Evolutionary conservation across 2,888 invertebrate species (phyloP), one percentile per base, ranked within the genome.

Genomic region (Xanthorhoe designata): DNA sequence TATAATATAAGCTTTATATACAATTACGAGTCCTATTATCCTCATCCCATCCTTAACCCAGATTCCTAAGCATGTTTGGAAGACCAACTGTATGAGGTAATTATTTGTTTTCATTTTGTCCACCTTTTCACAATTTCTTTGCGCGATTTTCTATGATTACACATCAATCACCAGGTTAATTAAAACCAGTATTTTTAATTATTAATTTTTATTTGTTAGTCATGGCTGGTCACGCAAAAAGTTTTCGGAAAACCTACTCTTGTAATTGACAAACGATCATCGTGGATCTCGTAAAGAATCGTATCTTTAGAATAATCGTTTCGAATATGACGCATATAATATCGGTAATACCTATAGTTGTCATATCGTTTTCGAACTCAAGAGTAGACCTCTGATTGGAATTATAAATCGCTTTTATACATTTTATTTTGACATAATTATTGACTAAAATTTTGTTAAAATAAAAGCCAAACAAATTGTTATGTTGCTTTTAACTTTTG

Each of bases 21-120:
- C 77, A 72, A 76, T 80, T 75, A 77, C 73, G 66, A 73, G 81
- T 83, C 84, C 79, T 73, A 75, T 72, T 75, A 68, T 83, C 85
- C 87, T 71, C 67, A 80, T 84, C 80, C 72, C 66, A 81, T 84
- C 80, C 83, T 70, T 68, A 61, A 68, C 78, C 88, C 87, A 60
- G 76, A 75, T 76, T 85, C 87, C 87, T 77, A 78, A 87, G 91
- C 91, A 91, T 91, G 91, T 87, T 88, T 84, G 88, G 90, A 89
- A 89, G 91, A 89, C 84, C 91, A 80, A 82, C 90, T 81, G 73
- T 79, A 73, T 73, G 85, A 91, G 92, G 92, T 92, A 92, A 86
- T 84, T 88, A 84, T 84, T 82, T 78, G 78, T 80, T 81, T 86
- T 83, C 75, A 79, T 78, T 80, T 73, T 77, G 65, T 47, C 65